Evolutionary conservation across 2,113 vertebrate species (phyloP), one percentile per base, ranked within the genome.

Genomic region (Pangasianodon gigas): DNA sequence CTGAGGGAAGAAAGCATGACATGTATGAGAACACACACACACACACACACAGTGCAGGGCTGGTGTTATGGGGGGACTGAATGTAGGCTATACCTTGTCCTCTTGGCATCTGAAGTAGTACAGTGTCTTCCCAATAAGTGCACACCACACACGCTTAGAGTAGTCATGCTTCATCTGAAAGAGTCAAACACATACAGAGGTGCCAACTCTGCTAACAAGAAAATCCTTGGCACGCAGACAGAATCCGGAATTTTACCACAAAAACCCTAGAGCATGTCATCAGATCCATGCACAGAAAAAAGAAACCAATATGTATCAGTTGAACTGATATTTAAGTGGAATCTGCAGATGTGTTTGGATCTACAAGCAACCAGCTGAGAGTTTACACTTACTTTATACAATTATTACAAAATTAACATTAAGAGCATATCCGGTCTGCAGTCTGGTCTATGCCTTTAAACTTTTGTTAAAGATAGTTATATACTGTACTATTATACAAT

Each of bases 101-200:
- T 99, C 98, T 92, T 98, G 97, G 94, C 96, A 97, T 89, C 98
- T 97, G 93, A 99, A 99, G 92, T 98, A 99, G 94, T 97, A 99
- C 16, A 99, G 92, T 0, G 95, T 96, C 95, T 98, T 99, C 65
- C 97, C 97, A 54, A 98, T 95, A 37, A 99, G 94, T 6, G 95
- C 96, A 89, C 98, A 99, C 98, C 97, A 99, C 91, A 99, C 98
- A 91, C 97, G 96, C 92, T 99, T 99, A 37, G 98, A 99, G 92
- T 98, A 98, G 85, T 98, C 98, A 86, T 99, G 97, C 92, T 99
- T 99, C 83, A 99, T 97, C 98, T 99, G 95, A 90, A 81, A 86
- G 3, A 86, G 4, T 88, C 62, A 85, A n/a, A 87, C 16, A 91
- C 18, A 81, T 41, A 14, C 51, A 81, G 77, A 51, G 10, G 46